Evolutionary conservation across 2,888 invertebrate genomes (phyloP), one percentile per base, ranked within the genome.

Genomic region (Lithophane semibrunnea): DNA sequence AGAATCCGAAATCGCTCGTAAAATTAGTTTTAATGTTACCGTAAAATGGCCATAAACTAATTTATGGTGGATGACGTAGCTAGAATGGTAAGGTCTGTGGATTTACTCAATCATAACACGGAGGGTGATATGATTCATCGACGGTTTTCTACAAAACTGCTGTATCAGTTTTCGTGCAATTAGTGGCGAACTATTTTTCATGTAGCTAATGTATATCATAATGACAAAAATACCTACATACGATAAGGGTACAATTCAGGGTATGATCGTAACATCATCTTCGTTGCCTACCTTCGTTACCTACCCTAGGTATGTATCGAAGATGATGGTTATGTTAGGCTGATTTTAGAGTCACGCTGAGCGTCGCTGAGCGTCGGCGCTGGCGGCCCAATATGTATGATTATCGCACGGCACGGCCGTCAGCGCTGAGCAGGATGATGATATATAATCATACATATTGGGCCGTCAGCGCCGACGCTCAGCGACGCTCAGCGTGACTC

Each of bases 1-100:
- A 82, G 83, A 88, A 82, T 82, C 83, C 74, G 75, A 84, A 88
- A 85, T 88, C 88, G 77, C 77, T 85, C 86, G 80, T 82, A 76
- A 86, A 86, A 88, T 88, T 88, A 85, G 86, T 86, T 88, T 83
- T 81, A 85, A 88, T 78, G 81, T 80, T 82, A 75, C 70, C 83
- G 74, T 85, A 86, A 81, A 83, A 79, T 74, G 69, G 80, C 66
- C 63, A 80, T 84, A 82, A 82, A 85, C 76, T 81, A 83, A 88
- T 88, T 88, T 86, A 81, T 77, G 75, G 71, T 47, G 58, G 60
- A 82, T 87, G 88, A 88, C 84, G 73, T 64, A 68, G 86, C 81
- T 64, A 61, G 69, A 79, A 86, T 24, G 21, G 67, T 37, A 69
- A 77, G 61, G 69, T 73, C 60, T 80, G 80, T 79, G 54, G 74